A percentile compares a stretch with the other conserved stretches of the same genome.
Evolutionary conservation across 2,888 invertebrate species (phyloP).

Genomic region (Steinernema scapterisci): DNA sequence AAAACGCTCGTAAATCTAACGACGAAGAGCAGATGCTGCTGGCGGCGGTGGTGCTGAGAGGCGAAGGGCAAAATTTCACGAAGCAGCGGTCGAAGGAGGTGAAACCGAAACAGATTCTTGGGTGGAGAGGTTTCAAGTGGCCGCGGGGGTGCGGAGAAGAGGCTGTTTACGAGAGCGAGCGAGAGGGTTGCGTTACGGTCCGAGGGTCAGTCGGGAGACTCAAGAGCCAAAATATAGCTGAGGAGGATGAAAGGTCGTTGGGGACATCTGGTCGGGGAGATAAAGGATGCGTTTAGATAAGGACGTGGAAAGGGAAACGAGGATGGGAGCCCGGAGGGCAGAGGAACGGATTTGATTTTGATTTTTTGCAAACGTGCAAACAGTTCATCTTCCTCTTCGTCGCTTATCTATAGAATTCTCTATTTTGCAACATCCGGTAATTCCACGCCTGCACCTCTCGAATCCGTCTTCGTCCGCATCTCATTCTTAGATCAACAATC

Average conservation of each 20-base stretch:
- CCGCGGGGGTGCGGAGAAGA: neutral
- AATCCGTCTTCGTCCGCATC: too few relatives aligned
- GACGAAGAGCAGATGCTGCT: conserved; percentile 11
- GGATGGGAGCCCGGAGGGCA: too few relatives aligned
- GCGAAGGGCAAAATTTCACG: neutral
- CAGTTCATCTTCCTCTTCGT: too few relatives aligned
- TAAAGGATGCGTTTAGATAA: too few relatives aligned
- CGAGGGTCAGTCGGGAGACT: neutral
- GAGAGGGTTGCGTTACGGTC: neutral
- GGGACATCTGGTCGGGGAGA: too few relatives aligned
- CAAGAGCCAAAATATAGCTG: neutral
- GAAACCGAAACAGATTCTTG: conserved; percentile 25
- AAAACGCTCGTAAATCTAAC: conserved; percentile 14
- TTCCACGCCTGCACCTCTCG: too few relatives aligned
- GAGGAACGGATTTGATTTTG: too few relatives aligned
- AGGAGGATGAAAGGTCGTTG: neutral
- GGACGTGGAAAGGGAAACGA: too few relatives aligned
- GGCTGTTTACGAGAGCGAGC: neutral
- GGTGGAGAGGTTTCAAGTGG: conserved; percentile 24
- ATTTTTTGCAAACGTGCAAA: too few relatives aligned
- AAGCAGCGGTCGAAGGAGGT: neutral
- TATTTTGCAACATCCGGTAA: too few relatives aligned
- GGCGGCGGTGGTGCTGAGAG: neutral
- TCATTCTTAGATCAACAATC: too few relatives aligned
- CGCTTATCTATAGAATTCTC: too few relatives aligned